Percentiles rank a stretch among this genome's conserved stretches.
Evolutionary conservation across 2,888 invertebrate species (phyloP).

Genomic region (Sclerodermus sp.): DNA sequence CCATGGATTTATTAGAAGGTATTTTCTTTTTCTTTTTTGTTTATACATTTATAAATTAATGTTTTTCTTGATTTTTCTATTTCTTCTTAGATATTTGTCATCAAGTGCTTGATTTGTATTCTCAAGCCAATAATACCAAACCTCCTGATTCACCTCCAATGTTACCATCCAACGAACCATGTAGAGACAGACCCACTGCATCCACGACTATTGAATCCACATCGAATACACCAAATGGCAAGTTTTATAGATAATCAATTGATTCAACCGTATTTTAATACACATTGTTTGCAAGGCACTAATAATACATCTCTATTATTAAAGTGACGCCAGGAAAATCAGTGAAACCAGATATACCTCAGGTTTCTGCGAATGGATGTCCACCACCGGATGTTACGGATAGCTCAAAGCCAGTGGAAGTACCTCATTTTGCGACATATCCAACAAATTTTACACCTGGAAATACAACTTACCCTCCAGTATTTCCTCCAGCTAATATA

Average conservation of each 20-base stretch:
- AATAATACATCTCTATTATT: too few species aligned
- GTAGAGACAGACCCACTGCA: slow-evolving; percentile 40
- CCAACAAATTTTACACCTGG: slow-evolving; percentile 41
- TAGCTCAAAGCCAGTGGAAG: slow-evolving; percentile 43
- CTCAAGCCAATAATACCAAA: slow-evolving; percentile 66
- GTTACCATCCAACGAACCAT: slow-evolving; percentile 54
- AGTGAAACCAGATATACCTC: slow-evolving; percentile 39
- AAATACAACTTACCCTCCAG: slow-evolving; percentile 45
- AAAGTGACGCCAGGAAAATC: slow-evolving; percentile 42
- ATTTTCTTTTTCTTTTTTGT: background rate
- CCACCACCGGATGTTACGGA: slow-evolving; percentile 41
- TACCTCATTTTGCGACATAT: slow-evolving; percentile 47
- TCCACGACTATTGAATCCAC: slow-evolving; percentile 42
- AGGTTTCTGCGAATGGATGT: slow-evolving; percentile 48
- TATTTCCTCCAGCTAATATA: slow-evolving; percentile 52
- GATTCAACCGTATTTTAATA: too few species aligned
- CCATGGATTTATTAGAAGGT: slow-evolving; percentile 89
- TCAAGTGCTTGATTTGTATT: slow-evolving; percentile 90
- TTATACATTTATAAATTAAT: too few species aligned
- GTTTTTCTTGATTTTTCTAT: background rate
- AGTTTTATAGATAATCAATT: background rate
- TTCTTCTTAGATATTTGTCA: slow-evolving; percentile 86
- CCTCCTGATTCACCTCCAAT: slow-evolving; percentile 72
- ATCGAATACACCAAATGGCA: slow-evolving; percentile 47
- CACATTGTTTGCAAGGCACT: too few species aligned